Conservation (phyloP, 2,797 vertebrate species). For the Enoplosus armatus region DNA sequence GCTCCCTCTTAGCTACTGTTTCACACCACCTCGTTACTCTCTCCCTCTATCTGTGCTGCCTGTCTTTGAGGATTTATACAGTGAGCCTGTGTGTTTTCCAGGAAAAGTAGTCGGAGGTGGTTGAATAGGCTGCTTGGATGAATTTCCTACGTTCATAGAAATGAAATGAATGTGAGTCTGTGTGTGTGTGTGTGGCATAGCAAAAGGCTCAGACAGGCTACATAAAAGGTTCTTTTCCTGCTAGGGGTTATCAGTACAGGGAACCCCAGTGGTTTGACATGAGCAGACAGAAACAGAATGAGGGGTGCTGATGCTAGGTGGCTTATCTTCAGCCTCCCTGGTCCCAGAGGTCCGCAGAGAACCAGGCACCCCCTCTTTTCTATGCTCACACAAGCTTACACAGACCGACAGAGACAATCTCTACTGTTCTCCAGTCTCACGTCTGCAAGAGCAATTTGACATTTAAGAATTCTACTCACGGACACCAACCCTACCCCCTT, state of each 20-base stretch:
- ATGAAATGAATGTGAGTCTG: not conserved
- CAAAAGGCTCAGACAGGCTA: slow-evolving; percentile 44
- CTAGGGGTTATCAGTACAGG: slow-evolving; percentile 73
- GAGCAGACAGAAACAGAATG: slow-evolving; percentile 64
- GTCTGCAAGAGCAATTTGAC: slow-evolving; percentile 59
- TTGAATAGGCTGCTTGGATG: not conserved
- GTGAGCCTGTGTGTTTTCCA: slow-evolving; percentile 24
- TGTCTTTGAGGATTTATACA: slow-evolving; percentile 41
- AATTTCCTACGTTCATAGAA: slow-evolving; percentile 34
- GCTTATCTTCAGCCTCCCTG: slow-evolving; percentile 77
- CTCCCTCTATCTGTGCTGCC: not conserved
- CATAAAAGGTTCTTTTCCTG: slow-evolving; percentile 59
- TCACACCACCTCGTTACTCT: slow-evolving; percentile 42
- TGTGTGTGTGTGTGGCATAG: slow-evolving; percentile 3
- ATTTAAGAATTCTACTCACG: slow-evolving; percentile 36
- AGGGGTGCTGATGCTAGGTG: slow-evolving; percentile 55
- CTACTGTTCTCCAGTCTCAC: slow-evolving; percentile 35
- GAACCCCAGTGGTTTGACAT: slow-evolving; percentile 68
- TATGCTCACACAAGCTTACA: slow-evolving; percentile 25
- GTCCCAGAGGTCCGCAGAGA: slow-evolving; percentile 73
- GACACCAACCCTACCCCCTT: not conserved
- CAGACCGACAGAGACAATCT: slow-evolving; percentile 30
- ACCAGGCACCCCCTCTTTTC: slow-evolving; percentile 10
- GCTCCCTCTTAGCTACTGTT: slow-evolving; percentile 47
- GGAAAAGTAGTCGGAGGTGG: slow-evolving; percentile 6